Evolutionary conservation across 2,113 vertebrate species (phyloP), one percentile per base, ranked within the genome.

Genomic region (Phaethon lepturus): DNA sequence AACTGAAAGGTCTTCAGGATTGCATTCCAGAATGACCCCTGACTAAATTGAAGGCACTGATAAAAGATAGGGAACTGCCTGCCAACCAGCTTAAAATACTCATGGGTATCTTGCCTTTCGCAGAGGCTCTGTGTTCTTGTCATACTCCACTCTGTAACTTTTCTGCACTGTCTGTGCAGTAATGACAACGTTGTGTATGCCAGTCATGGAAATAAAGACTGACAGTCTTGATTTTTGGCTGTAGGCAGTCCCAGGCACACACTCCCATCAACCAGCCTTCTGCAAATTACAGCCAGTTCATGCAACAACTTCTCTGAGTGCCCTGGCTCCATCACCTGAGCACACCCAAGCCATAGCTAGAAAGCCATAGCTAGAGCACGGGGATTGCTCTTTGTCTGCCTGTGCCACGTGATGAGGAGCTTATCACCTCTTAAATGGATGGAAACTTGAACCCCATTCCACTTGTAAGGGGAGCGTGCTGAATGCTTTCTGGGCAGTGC

Each of bases 371-470:
- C 64, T 52, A 15, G 47, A 64, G 80, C 59, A 2, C 0, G 1
- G 47, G 22, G 16, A 9, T 31, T 82, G 81, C 62, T 91, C 77
- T 94, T 96, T 90, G 95, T 96, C 84, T 90, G 64, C 53, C 40
- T 35, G 26, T 45, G 90, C 49, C 74, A 69, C 0, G n/a, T 87
- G 81, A 91, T 28, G 64, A 24, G 60, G 60, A 63, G 26, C 64
- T 88, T 63, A 26, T 29, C 89, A 86, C 78, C 58, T 16, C 59
- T 90, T 44, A 73, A 62, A 49, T 15, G 53, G 23, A 24, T 81
- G 80, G 83, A 82, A 95, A 93, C 56, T 64, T 93, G 88, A 97
- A 89, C 93, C 74, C 60, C 4, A 1, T 75, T 93, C 73, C 74
- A 49, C 24, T 87, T 90, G 84, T 63, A 75, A 78, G 80, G 84